These are phyloP conservation scores for Diuraphis noxia DNA, from an alignment of 1,140 invertebrate genomes.

Conservation along the genomic window DNA sequence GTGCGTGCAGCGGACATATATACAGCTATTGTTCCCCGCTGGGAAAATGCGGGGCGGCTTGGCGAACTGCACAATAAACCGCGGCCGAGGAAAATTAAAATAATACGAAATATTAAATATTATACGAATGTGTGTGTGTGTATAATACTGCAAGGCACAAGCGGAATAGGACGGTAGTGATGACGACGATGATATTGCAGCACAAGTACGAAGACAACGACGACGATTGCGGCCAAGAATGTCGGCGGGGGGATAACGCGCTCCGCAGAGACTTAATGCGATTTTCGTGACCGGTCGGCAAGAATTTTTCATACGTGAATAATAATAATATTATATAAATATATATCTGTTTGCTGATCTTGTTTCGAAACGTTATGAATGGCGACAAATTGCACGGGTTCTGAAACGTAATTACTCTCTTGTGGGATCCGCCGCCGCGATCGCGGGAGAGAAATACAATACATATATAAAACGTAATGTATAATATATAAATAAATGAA, in stretches of 20 bases:
- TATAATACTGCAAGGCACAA: background rate
- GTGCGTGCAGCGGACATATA: background rate
- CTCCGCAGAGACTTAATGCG: conserved; percentile 38
- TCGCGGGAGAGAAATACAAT: conserved; percentile 19
- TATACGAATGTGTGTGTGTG: background rate
- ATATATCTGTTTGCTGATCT: conserved; percentile 23
- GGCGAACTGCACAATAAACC: background rate
- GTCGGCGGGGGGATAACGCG: background rate
- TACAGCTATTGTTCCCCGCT: conserved; percentile 33
- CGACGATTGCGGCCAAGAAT: background rate
- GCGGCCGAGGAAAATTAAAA: conserved; percentile 9
- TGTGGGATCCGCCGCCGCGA: conserved; percentile 52
- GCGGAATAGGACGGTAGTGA: background rate
- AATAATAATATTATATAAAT: background rate
- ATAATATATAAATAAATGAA: conserved; percentile 14
- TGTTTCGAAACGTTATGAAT: conserved; percentile 50
- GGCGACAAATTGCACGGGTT: conserved; percentile 50
- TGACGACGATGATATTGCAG: background rate
- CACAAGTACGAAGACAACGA: background rate
- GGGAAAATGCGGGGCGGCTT: conserved; percentile 38
- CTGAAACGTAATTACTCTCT: conserved; percentile 41
- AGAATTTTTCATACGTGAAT: background rate
- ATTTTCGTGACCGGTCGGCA: conserved; percentile 49
- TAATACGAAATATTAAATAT: background rate
- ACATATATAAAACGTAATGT: background rate